Evolutionary conservation across 2,888 invertebrate genomes (phyloP).

Genomic region (Pediacus dermestoides): DNA sequence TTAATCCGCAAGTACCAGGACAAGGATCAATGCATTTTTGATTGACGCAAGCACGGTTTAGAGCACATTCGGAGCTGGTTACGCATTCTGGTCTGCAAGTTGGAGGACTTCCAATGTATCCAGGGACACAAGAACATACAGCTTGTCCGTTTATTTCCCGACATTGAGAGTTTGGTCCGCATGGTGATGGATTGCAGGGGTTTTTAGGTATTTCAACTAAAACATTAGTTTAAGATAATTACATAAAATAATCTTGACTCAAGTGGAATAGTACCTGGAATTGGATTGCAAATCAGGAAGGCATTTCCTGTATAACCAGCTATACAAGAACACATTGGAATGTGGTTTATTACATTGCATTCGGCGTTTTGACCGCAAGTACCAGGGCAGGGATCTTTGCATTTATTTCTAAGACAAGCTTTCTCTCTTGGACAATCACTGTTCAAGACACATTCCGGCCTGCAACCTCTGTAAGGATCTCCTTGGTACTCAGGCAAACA

Average conservation of each 20-base stretch:
- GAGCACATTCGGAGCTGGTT: slow-evolving; percentile 70
- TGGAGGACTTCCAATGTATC: slow-evolving; percentile 72
- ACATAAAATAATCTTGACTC: not conserved
- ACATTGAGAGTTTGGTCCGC: slow-evolving; percentile 77
- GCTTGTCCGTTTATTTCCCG: slow-evolving; percentile 69
- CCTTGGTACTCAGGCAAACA: slow-evolving; percentile 76
- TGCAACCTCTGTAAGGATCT: slow-evolving; percentile 68
- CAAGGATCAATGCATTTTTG: slow-evolving; percentile 82
- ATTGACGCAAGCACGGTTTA: slow-evolving; percentile 71
- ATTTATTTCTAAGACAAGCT: slow-evolving; percentile 66
- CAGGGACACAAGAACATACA: slow-evolving; percentile 67
- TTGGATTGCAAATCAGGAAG: slow-evolving; percentile 56
- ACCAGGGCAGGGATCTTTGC: slow-evolving; percentile 63
- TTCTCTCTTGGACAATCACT: slow-evolving; percentile 60
- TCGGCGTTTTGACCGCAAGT: slow-evolving; percentile 70
- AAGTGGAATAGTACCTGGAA: slow-evolving; percentile 23
- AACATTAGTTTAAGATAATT: not conserved
- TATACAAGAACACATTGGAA: slow-evolving; percentile 71
- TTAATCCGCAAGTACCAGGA: slow-evolving; percentile 74
- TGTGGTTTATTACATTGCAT: slow-evolving; percentile 70
- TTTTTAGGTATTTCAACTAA: slow-evolving; percentile 55
- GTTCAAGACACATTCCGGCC: slow-evolving; percentile 69
- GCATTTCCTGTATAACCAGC: slow-evolving; percentile 66
- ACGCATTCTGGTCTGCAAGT: slow-evolving; percentile 75
- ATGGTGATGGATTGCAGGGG: slow-evolving; percentile 69